A percentile compares a stretch with the other conserved stretches of the same genome.
phyloP scores from a whole-genome alignment of 2,888 invertebrate species.

The Druceiella hillmani region DNA sequence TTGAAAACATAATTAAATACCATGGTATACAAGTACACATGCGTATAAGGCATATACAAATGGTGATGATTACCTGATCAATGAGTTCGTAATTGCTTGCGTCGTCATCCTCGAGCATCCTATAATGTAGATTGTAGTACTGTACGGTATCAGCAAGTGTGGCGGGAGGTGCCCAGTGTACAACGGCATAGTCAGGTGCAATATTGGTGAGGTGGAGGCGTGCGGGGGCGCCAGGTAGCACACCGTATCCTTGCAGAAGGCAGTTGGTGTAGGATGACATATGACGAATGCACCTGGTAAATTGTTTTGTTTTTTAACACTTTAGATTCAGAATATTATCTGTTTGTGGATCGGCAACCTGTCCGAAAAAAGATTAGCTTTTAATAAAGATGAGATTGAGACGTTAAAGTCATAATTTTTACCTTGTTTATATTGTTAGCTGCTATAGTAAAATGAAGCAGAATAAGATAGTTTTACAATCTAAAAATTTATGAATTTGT shows the following conservation, averaged over 20 bases:
- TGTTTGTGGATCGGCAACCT: background rate
- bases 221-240: slow-evolving; percentile 68
- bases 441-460: too few species aligned
- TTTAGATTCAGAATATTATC: background rate
- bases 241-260: slow-evolving; percentile 78
- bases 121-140: slow-evolving; percentile 57
- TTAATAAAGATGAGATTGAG: too few species aligned
- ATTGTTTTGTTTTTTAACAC: too few species aligned
- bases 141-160: slow-evolving; percentile 66
- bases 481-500: too few species aligned
- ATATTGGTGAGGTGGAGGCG: slow-evolving; percentile 67
- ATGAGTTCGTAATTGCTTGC: slow-evolving; percentile 53
- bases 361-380: too few species aligned
- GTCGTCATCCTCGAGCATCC: slow-evolving; percentile 38
- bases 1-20: too few species aligned
- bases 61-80: slow-evolving; percentile 43
- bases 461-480: too few species aligned
- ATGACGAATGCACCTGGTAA: slow-evolving; percentile 62
- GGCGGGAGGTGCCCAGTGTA: slow-evolving; percentile 73
- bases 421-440: too few species aligned
- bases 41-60: too few species aligned
- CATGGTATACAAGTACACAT: too few species aligned
- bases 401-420: too few species aligned
- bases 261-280: slow-evolving; percentile 80
- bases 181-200: slow-evolving; percentile 68